Evolutionary conservation across 2,888 invertebrate genomes (phyloP), one percentile per base, ranked within the genome.

Genomic region (Oeneis ivallda): DNA sequence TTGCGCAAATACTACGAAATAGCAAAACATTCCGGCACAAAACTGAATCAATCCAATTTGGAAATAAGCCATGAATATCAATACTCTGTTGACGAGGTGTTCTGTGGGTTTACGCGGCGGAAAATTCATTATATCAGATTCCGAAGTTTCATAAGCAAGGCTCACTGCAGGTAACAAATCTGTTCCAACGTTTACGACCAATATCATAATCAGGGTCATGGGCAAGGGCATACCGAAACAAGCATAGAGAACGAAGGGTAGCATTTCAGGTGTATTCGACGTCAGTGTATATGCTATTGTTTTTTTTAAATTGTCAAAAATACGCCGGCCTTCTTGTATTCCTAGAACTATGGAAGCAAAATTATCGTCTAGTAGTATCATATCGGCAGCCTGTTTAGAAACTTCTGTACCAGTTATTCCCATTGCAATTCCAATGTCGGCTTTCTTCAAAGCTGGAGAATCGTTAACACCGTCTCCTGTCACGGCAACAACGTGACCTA

Each of bases 381-480:
- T 97, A 81, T 98, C 97, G 3, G 97, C 97, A 0, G 97, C 97
- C 85, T 97, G 96, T 83, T 97, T 97, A 0, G 95, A 95, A 8
- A 95, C 96, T 79, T 96, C 96, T 4, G 95, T 94, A 0, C 96
- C 96, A 17, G 93, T 93, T 62, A 96, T 96, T 9, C 96, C 96
- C 96, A 96, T 96, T 0, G 96, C 95, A 26, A 96, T 93, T 32
- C 96, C 96, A 65, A 96, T 96, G 73, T 97, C 96, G 13, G 97
- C 97, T 83, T 95, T 96, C 79, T 96, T 96, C 63, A 97, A 86
- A 13, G 97, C 97, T 6, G 97, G 97, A 0, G 97, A 96, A 82
- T 97, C 97, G 75, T 97, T 97, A 0, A 97, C 97, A 49, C 97
- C 97, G 78, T 97, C 97, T 10, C 98, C 97, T 34, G 97, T 97